phyloP scores from a whole-genome alignment of 2,113 vertebrate species.

The Agapornis roseicollis region DNA sequence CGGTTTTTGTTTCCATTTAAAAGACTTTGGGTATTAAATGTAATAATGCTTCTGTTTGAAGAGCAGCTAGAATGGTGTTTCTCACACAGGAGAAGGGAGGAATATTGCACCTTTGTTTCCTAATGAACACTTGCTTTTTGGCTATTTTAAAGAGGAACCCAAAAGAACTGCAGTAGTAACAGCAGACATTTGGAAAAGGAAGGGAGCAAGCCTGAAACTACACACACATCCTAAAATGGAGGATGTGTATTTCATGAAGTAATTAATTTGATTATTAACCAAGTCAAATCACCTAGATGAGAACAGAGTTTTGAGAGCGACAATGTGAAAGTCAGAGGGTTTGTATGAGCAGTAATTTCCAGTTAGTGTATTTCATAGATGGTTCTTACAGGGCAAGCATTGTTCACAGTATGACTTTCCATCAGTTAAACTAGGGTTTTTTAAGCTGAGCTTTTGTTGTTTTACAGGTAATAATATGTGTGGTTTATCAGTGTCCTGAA shows the following conservation, averaged over 20 bases:
- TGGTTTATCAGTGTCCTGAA: not conserved
- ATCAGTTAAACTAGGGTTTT: not conserved
- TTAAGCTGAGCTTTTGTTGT: not conserved
- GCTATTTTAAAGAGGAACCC: not conserved
- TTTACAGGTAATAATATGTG: not conserved
- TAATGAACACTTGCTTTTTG: not conserved
- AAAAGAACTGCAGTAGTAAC: not conserved
- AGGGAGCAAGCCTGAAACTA: not conserved
- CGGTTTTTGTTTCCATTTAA: not conserved
- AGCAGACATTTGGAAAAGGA: not conserved
- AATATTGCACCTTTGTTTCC: not conserved
- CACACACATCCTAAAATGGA: not conserved
- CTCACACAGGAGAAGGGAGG: not conserved
- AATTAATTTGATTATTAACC: not conserved
- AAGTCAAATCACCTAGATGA: not conserved
- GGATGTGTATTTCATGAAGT: not conserved
- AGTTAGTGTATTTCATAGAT: fast-evolving
- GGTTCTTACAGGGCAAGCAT: not conserved
- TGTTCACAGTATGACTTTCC: not conserved
- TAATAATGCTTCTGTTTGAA: not conserved
- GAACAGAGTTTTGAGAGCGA: not conserved
- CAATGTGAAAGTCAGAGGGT: not conserved
- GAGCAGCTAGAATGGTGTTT: not conserved
- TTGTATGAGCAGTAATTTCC: not conserved
- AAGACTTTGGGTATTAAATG: not conserved